Evolutionary conservation across 1,140 invertebrate genomes (phyloP).

Genomic region (Atta cephalotes): DNA sequence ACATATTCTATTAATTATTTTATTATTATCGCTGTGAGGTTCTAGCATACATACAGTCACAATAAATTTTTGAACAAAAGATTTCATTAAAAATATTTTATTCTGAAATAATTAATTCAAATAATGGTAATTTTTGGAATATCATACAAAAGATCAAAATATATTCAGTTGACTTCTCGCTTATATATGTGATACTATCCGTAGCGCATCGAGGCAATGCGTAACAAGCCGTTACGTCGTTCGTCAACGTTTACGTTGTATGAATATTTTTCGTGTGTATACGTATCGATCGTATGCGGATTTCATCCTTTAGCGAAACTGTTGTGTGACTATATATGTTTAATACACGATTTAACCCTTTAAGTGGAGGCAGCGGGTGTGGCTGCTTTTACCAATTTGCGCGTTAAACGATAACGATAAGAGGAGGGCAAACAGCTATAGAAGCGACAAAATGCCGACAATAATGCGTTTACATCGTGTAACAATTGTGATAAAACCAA

Average conservation of each 20-base stretch:
- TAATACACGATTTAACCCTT: conserved; percentile 48
- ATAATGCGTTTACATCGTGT: conserved; percentile 32
- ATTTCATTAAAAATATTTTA: background rate
- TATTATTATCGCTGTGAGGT: background rate
- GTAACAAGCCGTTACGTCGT: conserved; percentile 41
- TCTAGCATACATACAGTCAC: background rate
- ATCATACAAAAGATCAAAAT: background rate
- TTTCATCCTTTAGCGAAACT: conserved; percentile 13
- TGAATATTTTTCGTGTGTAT: conserved; percentile 46
- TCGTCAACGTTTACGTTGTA: conserved; percentile 54
- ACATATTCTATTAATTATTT: background rate
- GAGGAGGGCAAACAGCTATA: conserved; percentile 3
- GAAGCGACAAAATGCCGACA: conserved; percentile 15
- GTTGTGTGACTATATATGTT: background rate
- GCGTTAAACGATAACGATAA: conserved; percentile 55
- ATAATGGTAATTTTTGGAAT: conserved; percentile 5
- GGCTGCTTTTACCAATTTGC: conserved; percentile 56
- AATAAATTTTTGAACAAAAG: background rate
- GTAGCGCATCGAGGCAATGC: conserved; percentile 26
- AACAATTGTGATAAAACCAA: background rate
- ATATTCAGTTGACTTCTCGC: background rate
- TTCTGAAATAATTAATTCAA: background rate
- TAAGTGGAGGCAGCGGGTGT: conserved; percentile 27
- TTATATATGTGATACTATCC: background rate
- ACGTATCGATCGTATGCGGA: conserved; percentile 34